These are phyloP conservation scores for Epiblema foenella DNA, from an alignment of 2,888 invertebrate species.

Conservation along the genomic window DNA sequence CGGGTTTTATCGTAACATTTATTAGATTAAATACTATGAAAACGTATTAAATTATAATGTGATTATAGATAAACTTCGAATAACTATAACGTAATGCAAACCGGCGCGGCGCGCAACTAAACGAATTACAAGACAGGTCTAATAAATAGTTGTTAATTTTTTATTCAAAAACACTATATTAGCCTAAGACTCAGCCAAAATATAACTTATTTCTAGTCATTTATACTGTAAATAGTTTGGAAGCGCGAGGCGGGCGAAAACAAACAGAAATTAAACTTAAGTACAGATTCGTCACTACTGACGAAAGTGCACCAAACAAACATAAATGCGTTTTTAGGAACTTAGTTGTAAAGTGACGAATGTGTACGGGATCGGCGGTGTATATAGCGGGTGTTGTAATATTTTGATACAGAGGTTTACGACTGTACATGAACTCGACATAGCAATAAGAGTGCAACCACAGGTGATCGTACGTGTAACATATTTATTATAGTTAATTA, in stretches of 20 bases:
- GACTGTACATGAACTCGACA: conserved; percentile 53
- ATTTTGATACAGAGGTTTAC: conserved; percentile 51
- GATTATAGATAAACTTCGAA: conserved; percentile 14
- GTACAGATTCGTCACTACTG: too few species aligned
- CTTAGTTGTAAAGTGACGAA: too few species aligned
- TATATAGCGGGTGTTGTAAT: conserved; percentile 55
- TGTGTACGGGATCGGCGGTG: too few species aligned
- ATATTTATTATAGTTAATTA: conserved; percentile 58
- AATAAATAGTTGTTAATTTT: conserved; percentile 57
- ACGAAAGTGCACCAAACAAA: too few species aligned
- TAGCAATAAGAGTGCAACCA: conserved; percentile 75
- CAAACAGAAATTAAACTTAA: too few species aligned
- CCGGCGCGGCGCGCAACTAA: conserved; percentile 57
- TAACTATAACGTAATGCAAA: conserved; percentile 19
- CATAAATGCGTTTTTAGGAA: too few species aligned
- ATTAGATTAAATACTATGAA: conserved; percentile 17
- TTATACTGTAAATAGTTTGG: conserved; percentile 65
- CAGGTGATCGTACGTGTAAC: conserved; percentile 64
- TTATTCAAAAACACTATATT: conserved; percentile 53
- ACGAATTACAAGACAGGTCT: conserved; percentile 78
- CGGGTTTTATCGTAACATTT: conserved; percentile 6
- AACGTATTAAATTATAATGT: conserved; percentile 23
- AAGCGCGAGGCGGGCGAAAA: conserved; percentile 62
- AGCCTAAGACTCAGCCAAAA: conserved; percentile 57
- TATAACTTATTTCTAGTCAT: conserved; percentile 55